Percentiles rank a stretch among this genome's conserved stretches.
phyloP scores from a whole-genome alignment of 2,888 invertebrate genomes.

The Mylabris sibirica region DNA sequence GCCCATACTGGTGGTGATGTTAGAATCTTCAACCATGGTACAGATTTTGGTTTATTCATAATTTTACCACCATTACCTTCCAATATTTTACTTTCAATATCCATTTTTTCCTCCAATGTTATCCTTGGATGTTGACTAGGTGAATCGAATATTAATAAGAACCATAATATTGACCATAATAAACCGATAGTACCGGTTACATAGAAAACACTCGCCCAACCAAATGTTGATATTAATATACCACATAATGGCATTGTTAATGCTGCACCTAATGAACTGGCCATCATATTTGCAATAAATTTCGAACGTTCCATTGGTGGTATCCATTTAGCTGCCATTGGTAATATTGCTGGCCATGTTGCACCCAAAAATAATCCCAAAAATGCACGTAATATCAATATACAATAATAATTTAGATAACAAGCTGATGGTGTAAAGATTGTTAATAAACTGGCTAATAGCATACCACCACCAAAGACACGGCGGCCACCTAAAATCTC shows the following conservation, averaged over 20 bases:
- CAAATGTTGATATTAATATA: constrained; percentile 77
- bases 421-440: constrained; percentile 82
- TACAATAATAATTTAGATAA: constrained; percentile 71
- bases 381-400: constrained; percentile 76
- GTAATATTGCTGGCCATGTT: constrained; percentile 93
- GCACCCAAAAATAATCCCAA: constrained; percentile 70
- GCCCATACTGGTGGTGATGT: constrained; percentile 84
- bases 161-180: constrained; percentile 85
- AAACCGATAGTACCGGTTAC: constrained; percentile 79
- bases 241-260: constrained; percentile 89
- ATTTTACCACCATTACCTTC: constrained; percentile 50
- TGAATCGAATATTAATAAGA: constrained; percentile 79
- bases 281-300: constrained; percentile 93
- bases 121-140: constrained; percentile 86
- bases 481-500: constrained; percentile 82
- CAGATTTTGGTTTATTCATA: constrained; percentile 61
- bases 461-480: constrained; percentile 87
- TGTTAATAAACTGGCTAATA: constrained; percentile 82
- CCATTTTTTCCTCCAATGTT: constrained; percentile 70
- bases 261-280: constrained; percentile 91
- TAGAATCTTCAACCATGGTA: constrained; percentile 78
- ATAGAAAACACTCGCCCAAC: constrained; percentile 93
- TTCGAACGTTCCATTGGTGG: constrained; percentile 93
- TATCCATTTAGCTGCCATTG: constrained; percentile 93
- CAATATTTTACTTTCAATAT: constrained; percentile 74